Evolutionary conservation across 2,888 invertebrate species (phyloP).

Genomic region (Axea sp.): DNA sequence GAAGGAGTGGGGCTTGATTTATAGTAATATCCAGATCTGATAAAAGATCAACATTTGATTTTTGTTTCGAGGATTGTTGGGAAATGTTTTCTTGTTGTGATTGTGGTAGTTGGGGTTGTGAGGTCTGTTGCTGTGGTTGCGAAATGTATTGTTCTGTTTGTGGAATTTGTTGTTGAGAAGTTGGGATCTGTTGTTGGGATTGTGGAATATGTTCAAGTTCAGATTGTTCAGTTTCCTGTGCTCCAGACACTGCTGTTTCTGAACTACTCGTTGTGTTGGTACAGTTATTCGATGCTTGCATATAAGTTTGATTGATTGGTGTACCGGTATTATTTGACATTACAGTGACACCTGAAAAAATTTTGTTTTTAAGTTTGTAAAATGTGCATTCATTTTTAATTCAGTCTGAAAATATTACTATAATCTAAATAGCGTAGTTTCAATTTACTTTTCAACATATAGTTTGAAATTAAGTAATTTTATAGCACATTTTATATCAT

Average conservation of each 20-base stretch:
- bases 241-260: constrained; percentile 65
- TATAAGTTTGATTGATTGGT: constrained; percentile 73
- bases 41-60: constrained; percentile 85
- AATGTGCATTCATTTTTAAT: too few relatives aligned
- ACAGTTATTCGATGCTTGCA: constrained; percentile 70
- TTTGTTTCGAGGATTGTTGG: constrained; percentile 61
- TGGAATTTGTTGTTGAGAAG: constrained; percentile 55
- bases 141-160: constrained; percentile 22
- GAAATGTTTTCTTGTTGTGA: constrained; percentile 42
- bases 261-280: constrained; percentile 50
- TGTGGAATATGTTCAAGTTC: constrained; percentile 39
- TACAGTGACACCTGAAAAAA: constrained; percentile 46
- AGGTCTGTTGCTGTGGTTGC: constrained; percentile 41
- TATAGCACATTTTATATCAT: too few relatives aligned
- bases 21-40: constrained; percentile 88
- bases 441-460: too few relatives aligned
- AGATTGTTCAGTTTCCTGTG: constrained; percentile 46
- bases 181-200: constrained; percentile 45
- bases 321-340: constrained; percentile 59
- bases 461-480: too few relatives aligned
- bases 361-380: constrained; percentile 11
- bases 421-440: too few relatives aligned
- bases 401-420: too few relatives aligned
- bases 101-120: constrained; percentile 37
- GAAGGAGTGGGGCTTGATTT: constrained; percentile 84